Conservation (phyloP, 2,888 invertebrate genomes). For the Eristalis intricaria region DNA sequence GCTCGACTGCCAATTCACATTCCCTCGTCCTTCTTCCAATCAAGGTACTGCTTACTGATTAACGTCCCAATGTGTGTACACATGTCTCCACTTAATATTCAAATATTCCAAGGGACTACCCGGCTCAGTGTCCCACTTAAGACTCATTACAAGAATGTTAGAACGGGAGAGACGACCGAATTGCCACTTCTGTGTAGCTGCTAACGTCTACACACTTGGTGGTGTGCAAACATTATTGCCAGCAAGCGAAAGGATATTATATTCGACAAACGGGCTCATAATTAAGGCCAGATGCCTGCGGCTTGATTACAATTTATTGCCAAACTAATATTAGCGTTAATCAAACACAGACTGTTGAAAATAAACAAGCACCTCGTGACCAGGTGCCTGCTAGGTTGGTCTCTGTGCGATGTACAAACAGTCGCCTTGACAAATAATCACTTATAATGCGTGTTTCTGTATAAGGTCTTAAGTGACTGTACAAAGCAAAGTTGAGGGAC, state of each 20-base stretch:
- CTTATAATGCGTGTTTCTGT: neutral
- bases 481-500: neutral
- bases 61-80: neutral
- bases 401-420: neutral
- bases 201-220: neutral
- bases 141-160: neutral
- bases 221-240: neutral
- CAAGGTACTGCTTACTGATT: neutral
- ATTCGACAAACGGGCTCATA: neutral
- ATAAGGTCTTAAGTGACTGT: neutral
- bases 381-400: neutral
- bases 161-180: neutral
- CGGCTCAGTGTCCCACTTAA: neutral
- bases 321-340: neutral
- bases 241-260: neutral
- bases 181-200: neutral
- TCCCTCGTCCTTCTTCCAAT: neutral
- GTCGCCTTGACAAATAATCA: neutral
- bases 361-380: neutral
- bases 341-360: neutral
- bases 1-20: neutral
- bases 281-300: neutral
- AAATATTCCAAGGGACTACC: neutral
- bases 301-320: conserved; percentile 1
- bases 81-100: neutral